A percentile compares a stretch with the other conserved stretches of the same genome.
Evolutionary conservation across 2,888 invertebrate species (phyloP).

Genomic region (Hydrotaea cyrtoneurina): DNA sequence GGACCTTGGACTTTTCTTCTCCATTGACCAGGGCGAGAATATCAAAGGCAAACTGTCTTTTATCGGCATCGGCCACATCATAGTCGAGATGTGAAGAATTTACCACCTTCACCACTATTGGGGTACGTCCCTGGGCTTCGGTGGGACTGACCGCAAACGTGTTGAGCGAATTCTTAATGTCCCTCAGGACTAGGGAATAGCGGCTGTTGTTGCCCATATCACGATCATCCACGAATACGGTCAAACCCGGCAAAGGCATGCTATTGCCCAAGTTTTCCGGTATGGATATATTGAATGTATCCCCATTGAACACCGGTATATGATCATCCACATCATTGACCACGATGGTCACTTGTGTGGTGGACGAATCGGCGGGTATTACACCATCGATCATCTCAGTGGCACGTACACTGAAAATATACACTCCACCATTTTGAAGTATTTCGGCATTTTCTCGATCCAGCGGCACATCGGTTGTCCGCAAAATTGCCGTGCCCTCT

Average conservation of each 20-base stretch:
- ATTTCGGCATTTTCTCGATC: slow-evolving; percentile 89
- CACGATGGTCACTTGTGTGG: slow-evolving; percentile 87
- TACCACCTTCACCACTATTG: slow-evolving; percentile 87
- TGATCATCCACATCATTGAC: slow-evolving; percentile 91
- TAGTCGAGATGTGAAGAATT: slow-evolving; percentile 87
- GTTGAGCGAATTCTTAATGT: slow-evolving; percentile 83
- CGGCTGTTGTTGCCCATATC: slow-evolving; percentile 89
- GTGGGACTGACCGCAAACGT: slow-evolving; percentile 85
- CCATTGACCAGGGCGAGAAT: slow-evolving; percentile 84
- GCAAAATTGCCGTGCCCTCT: slow-evolving; percentile 83
- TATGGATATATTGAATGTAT: slow-evolving; percentile 85
- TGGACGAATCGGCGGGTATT: slow-evolving; percentile 86
- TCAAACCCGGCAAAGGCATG: slow-evolving; percentile 86
- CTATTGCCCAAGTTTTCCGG: slow-evolving; percentile 89
- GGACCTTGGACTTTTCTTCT: slow-evolving; percentile 83
- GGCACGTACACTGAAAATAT: slow-evolving; percentile 87
- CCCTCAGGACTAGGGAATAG: slow-evolving; percentile 84
- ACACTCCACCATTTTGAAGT: slow-evolving; percentile 89
- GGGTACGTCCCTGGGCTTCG: slow-evolving; percentile 87
- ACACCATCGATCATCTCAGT: slow-evolving; percentile 89
- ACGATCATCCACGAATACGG: slow-evolving; percentile 87
- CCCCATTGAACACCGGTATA: slow-evolving; percentile 86
- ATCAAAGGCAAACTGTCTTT: slow-evolving; percentile 85
- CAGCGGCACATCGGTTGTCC: slow-evolving; percentile 85
- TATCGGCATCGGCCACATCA: slow-evolving; percentile 84